A percentile compares a stretch with the other conserved stretches of the same genome.
Conservation (phyloP, 1,140 invertebrate genomes). For the Metaphire vulgaris region DNA sequence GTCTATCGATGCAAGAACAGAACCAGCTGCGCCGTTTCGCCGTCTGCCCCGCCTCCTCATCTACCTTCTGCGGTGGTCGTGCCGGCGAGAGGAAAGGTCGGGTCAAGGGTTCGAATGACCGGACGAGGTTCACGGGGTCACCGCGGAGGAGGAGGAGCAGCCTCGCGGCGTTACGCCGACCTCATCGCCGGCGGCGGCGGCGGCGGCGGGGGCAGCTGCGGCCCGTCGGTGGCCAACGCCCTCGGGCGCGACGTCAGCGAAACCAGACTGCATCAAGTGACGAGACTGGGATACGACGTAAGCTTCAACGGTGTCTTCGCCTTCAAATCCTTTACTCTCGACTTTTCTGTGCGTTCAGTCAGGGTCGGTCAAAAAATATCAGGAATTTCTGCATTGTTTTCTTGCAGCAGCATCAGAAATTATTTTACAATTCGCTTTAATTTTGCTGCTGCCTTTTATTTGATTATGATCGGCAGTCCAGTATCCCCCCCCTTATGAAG, state of each 20-base stretch:
- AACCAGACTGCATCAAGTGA: conserved; percentile 7
- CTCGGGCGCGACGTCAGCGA: not conserved
- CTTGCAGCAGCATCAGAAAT: too few relatives aligned
- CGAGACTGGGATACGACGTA: conserved; percentile 7
- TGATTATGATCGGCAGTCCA: too few relatives aligned
- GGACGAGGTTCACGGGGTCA: not conserved
- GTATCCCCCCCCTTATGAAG: too few relatives aligned
- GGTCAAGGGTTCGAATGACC: not conserved
- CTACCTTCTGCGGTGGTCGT: too few relatives aligned
- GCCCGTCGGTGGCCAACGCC: too few relatives aligned
- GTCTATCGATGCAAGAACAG: too few relatives aligned
- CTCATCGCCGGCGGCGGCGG: not conserved
- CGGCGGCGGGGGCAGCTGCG: too few relatives aligned
- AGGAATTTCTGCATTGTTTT: not conserved
- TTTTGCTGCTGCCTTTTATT: too few relatives aligned
- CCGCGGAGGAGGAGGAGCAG: too few relatives aligned
- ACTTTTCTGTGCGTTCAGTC: not conserved
- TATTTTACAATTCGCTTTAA: too few relatives aligned
- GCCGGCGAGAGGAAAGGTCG: not conserved
- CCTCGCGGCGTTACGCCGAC: not conserved
- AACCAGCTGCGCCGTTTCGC: too few relatives aligned
- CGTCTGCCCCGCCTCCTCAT: too few relatives aligned
- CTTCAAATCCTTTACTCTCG: not conserved
- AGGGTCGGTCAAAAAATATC: not conserved
- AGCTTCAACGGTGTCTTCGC: not conserved